Evolutionary conservation across 2,888 invertebrate genomes (phyloP).

Genomic region (Penaeus monodon): DNA sequence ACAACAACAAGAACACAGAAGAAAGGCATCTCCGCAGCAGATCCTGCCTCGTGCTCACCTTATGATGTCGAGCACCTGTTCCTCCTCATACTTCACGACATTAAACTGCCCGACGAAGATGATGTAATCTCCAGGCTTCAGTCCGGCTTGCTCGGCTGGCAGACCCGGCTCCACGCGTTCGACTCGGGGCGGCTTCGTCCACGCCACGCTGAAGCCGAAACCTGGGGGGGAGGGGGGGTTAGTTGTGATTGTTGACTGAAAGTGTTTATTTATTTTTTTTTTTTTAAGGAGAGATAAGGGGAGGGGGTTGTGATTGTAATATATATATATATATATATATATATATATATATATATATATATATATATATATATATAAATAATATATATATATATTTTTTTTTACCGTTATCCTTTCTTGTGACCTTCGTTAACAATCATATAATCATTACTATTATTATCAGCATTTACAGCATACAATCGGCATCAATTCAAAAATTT

Average conservation of each 20-base stretch:
- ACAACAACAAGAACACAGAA: too few relatives aligned
- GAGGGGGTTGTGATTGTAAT: too few relatives aligned
- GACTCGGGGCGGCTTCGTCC: slow-evolving; percentile 72
- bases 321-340: too few relatives aligned
- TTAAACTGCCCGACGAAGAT: slow-evolving; percentile 90
- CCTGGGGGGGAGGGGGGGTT: slow-evolving; percentile 16
- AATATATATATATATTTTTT: too few relatives aligned
- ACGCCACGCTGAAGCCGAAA: slow-evolving; percentile 62
- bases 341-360: too few relatives aligned
- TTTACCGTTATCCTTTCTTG: too few relatives aligned
- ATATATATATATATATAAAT: too few relatives aligned
- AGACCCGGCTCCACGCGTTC: slow-evolving; percentile 86
- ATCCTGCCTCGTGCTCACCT: slow-evolving; percentile 72
- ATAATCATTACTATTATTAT: too few relatives aligned
- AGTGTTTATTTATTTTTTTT: background rate
- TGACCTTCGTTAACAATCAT: too few relatives aligned
- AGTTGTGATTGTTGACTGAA: background rate
- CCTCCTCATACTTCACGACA: slow-evolving; percentile 84
- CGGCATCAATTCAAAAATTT: too few relatives aligned
- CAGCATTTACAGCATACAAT: too few relatives aligned
- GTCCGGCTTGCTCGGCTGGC: slow-evolving; percentile 86
- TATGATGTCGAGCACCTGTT: slow-evolving; percentile 77
- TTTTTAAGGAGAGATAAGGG: too few relatives aligned
- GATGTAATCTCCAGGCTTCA: slow-evolving; percentile 86
- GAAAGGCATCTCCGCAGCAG: background rate